Conservation (phyloP, 1,140 invertebrate species). For the Drosophila lacertosa region DNA sequence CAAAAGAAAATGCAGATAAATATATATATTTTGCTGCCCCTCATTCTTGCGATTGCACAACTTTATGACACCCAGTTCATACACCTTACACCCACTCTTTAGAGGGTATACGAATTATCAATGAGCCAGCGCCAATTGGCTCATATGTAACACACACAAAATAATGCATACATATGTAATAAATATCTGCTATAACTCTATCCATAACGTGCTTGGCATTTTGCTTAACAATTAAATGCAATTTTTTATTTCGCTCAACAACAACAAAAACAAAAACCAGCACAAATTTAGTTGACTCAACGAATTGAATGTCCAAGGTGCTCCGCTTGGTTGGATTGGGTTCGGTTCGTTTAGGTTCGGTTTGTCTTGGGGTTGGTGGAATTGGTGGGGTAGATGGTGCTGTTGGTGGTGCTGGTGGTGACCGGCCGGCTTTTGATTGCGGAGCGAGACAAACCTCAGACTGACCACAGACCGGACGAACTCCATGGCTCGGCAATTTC, state of each 20-base stretch:
- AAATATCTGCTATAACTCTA: constrained; percentile 27
- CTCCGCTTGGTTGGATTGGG: constrained; percentile 33
- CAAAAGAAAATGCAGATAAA: too few relatives aligned
- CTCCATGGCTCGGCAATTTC: constrained; percentile 69
- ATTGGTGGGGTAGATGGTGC: constrained; percentile 6
- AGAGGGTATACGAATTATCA: constrained; percentile 63
- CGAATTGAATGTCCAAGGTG: constrained; percentile 55
- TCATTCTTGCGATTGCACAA: too few relatives aligned
- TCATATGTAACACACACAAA: constrained; percentile 52
- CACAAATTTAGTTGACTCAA: constrained; percentile 69
- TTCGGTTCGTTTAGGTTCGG: constrained; percentile 13
- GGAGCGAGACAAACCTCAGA: constrained; percentile 39
- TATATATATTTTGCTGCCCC: too few relatives aligned
- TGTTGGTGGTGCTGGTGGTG: constrained; percentile 37
- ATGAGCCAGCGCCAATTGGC: constrained; percentile 66
- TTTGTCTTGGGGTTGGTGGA: constrained; percentile 4
- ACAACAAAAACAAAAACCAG: constrained; percentile 35
- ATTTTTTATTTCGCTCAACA: constrained; percentile 59
- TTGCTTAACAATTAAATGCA: constrained; percentile 81
- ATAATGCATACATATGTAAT: constrained; percentile 24
- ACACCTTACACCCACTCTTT: too few relatives aligned
- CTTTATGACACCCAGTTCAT: too few relatives aligned
- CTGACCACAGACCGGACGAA: constrained; percentile 42
- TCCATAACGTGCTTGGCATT: constrained; percentile 63
- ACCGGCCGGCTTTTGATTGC: constrained; percentile 79